Base-by-base conservation (phyloP, 64 coral and sea anemone genomes). In the Stichodactyla helianthus region DNA sequence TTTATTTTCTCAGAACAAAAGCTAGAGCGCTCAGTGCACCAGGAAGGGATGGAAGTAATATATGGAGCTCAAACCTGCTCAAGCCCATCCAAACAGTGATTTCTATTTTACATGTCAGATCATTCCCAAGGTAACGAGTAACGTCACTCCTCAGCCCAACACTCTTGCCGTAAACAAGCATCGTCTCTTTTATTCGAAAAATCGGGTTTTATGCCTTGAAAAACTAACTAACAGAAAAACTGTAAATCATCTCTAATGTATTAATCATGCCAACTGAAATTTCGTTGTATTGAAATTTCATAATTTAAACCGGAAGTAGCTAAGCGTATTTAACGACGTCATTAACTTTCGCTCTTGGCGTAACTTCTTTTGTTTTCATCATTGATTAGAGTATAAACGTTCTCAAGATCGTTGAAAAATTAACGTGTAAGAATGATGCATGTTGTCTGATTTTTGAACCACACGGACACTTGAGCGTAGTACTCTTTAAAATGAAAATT, bases 241-340 rank as follows among this genome's bases (percentile, higher is more conserved):
- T 20, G 17, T 20, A 20, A 74, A 28, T 0, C 10, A 27, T 18
- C 14, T 17, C 59, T 70, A 70, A 74, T 74, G 26, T 65, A 65
- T 74, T 71, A 74, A 35, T 74, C 68, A 9, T 65, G 62, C 18
- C 9, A 65, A 65, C 22, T 18, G 20, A 70, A 70, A 5, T 70
- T 18, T 70, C 22, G 4, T 20, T n/a, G 7, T 68, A 74, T 31
- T 11, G 10, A 31, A 74, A 27, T 74, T n/a, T 74, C 11, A 28
- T 74, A 74, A 74, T 27, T 74, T 10, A 31, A 74, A 74, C 68
- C 68, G 68, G 68, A 74, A 74, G 68, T 74, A 25, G 27, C 22
- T 74, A 4, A 74, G 68, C 26, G 10, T 74, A 26, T 74, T 31
- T 74, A 13, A 10, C 31, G 68, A 74, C 68, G 68, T 74, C 68